Conservation (phyloP, 1,140 invertebrate species). For the Metopolophium dirhodum region DNA sequence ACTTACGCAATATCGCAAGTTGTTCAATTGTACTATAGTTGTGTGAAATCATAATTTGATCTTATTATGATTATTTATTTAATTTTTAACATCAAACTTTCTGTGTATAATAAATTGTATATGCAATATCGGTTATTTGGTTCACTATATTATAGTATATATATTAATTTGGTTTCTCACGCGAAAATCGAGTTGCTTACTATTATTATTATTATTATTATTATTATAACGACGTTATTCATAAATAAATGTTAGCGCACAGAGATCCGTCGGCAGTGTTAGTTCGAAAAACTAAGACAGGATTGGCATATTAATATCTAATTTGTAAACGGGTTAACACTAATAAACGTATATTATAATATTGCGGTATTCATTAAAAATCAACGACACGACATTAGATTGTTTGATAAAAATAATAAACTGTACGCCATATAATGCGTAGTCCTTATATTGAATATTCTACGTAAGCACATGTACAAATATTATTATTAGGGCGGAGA, state of each 20-base stretch:
- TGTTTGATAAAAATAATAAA: slow-evolving; percentile 39
- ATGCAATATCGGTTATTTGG: background rate
- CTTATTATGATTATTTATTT: background rate
- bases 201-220: background rate
- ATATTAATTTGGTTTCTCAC: background rate
- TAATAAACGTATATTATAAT: slow-evolving; percentile 28
- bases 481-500: background rate
- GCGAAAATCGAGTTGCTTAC: background rate
- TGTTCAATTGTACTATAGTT: background rate
- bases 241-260: background rate
- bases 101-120: background rate
- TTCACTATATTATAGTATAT: background rate
- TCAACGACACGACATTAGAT: slow-evolving; percentile 11
- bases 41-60: background rate
- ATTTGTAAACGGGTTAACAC: slow-evolving; percentile 41
- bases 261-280: background rate
- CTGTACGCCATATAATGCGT: background rate
- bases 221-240: background rate
- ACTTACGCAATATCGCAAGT: background rate
- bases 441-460: background rate
- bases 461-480: background rate
- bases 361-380: slow-evolving; percentile 27
- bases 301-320: slow-evolving; percentile 46
- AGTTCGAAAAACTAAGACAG: background rate
- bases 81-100: background rate